Evolutionary conservation across 1,140 invertebrate genomes (phyloP).

Genomic region (Andrena cerasifolii): DNA sequence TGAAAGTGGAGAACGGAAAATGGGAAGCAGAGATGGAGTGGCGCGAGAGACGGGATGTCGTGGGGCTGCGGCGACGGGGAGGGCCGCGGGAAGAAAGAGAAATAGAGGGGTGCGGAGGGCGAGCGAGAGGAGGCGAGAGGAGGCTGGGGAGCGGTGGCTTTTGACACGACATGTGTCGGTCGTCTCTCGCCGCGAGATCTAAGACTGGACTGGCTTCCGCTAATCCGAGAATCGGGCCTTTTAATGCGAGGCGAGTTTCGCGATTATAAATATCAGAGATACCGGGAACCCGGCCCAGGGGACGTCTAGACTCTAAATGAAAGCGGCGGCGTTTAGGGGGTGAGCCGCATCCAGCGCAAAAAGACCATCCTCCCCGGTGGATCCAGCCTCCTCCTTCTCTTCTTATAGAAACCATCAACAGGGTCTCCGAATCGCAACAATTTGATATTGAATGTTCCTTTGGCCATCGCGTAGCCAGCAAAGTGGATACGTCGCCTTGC

Average conservation of each 20-base stretch:
- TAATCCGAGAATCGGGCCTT: slow-evolving; percentile 82
- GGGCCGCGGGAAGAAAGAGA: slow-evolving; percentile 15
- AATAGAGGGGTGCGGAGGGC: neutral
- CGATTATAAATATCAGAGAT: slow-evolving; percentile 82
- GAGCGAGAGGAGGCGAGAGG: neutral
- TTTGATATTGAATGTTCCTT: too few relatives aligned
- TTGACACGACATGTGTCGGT: slow-evolving; percentile 77
- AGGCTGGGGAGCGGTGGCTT: slow-evolving; percentile 45
- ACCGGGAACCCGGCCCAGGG: slow-evolving; percentile 75
- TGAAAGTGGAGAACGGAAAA: slow-evolving; percentile 66
- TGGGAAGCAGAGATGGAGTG: slow-evolving; percentile 62
- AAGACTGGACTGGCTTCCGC: slow-evolving; percentile 79
- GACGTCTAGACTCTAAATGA: slow-evolving; percentile 70
- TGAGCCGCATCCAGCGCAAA: slow-evolving; percentile 31
- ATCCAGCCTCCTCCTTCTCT: too few relatives aligned
- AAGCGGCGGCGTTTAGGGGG: slow-evolving; percentile 40
- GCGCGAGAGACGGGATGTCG: slow-evolving; percentile 34
- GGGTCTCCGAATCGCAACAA: too few relatives aligned
- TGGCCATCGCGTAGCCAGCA: too few relatives aligned
- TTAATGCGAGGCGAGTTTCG: slow-evolving; percentile 80
- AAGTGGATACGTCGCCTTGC: neutral
- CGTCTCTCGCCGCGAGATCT: slow-evolving; percentile 77
- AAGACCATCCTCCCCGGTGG: too few relatives aligned
- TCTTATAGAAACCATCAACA: too few relatives aligned
- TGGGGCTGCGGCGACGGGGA: slow-evolving; percentile 19